Evolutionary conservation across 2,888 invertebrate genomes (phyloP).

Genomic region (Scrobipalpa costella): DNA sequence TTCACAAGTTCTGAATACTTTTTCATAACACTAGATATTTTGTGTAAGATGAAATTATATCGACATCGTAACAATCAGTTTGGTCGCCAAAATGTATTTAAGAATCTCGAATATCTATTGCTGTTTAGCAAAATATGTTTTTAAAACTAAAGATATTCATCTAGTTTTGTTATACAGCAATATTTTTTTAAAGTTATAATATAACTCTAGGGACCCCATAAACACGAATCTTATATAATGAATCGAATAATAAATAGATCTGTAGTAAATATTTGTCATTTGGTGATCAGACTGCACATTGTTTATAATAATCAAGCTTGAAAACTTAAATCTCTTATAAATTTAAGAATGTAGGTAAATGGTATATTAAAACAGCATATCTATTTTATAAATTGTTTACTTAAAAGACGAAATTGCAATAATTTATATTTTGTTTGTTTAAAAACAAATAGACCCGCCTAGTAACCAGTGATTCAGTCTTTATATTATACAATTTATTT

Average conservation of each 20-base stretch:
- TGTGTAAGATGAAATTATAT: conserved; percentile 35
- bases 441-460: background rate
- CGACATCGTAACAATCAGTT: conserved; percentile 9
- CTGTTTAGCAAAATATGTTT: conserved; percentile 6
- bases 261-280: conserved; percentile 22
- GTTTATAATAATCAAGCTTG: conserved; percentile 44
- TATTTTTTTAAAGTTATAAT: background rate
- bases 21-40: conserved; percentile 36
- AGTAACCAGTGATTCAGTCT: conserved; percentile 21
- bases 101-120: background rate
- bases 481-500: no score
- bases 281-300: conserved; percentile 37
- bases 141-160: background rate
- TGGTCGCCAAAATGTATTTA: conserved; percentile 25
- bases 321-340: conserved; percentile 38
- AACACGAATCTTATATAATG: background rate
- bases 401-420: conserved; percentile 18
- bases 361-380: conserved; percentile 48
- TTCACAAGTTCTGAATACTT: conserved; percentile 24
- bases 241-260: background rate
- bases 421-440: background rate
- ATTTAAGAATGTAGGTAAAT: conserved; percentile 20
- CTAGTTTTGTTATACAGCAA: background rate
- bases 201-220: conserved; percentile 4
- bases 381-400: conserved; percentile 42